Evolutionary conservation across 2,797 vertebrate genomes (phyloP).

Genomic region (Oophaga sylvatica): DNA sequence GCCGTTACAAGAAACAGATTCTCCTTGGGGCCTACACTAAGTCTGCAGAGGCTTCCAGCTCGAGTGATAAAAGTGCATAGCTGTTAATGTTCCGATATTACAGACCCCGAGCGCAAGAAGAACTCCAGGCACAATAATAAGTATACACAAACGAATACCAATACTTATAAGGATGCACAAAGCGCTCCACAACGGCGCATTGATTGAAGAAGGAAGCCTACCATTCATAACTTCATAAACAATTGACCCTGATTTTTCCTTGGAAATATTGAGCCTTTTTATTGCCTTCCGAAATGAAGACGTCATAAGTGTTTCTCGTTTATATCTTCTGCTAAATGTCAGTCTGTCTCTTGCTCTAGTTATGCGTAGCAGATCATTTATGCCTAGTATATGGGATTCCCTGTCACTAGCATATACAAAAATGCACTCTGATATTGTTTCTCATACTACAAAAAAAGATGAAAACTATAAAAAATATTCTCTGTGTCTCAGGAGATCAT

Average conservation of each 20-base stretch:
- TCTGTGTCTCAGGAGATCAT: too few species aligned
- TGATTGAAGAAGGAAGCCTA: slow-evolving; percentile 54
- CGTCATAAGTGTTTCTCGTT: slow-evolving; percentile 20
- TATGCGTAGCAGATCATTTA: neutral
- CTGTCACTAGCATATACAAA: neutral
- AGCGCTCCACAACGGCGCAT: slow-evolving; percentile 33
- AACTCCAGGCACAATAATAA: slow-evolving; percentile 57
- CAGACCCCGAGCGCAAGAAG: slow-evolving; percentile 34
- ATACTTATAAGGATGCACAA: slow-evolving; percentile 59
- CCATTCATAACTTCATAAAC: slow-evolving; percentile 57
- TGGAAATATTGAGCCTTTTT: slow-evolving; percentile 52
- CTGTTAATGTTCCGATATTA: slow-evolving; percentile 35
- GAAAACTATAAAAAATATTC: too few species aligned
- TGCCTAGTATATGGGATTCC: neutral
- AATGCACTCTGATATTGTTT: too few species aligned
- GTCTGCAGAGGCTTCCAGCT: neutral
- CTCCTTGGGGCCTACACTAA: neutral
- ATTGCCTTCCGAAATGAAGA: slow-evolving; percentile 15
- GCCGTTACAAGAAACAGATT: neutral
- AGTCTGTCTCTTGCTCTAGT: neutral
- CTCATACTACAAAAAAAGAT: too few species aligned
- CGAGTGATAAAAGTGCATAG: slow-evolving; percentile 3
- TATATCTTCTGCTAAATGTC: slow-evolving; percentile 43
- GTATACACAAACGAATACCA: slow-evolving; percentile 60
- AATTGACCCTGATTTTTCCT: slow-evolving; percentile 41